These are phyloP conservation scores for Pollenia angustigena DNA, from an alignment of 2,888 invertebrate genomes.

Conservation along the genomic window DNA sequence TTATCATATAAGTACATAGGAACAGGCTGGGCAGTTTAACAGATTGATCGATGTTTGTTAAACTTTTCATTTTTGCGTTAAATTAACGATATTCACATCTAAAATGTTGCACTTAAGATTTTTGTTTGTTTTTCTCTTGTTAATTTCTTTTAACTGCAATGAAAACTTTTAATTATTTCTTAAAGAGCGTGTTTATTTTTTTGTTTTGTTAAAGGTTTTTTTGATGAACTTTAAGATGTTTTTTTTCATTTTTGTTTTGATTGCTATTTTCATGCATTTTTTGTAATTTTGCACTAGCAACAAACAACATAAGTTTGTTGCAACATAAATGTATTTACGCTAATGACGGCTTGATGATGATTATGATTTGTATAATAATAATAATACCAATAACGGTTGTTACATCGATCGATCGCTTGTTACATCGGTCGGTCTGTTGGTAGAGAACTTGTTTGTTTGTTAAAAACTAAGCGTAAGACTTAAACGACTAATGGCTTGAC, in stretches of 20 bases:
- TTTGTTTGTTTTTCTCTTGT: neutral
- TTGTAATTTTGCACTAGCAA: too few species aligned
- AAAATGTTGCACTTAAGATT: conserved; percentile 24
- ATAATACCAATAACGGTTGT: conserved; percentile 64
- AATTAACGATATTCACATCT: conserved; percentile 39
- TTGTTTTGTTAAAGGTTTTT: conserved; percentile 3
- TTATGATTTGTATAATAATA: conserved; percentile 31
- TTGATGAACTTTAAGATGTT: neutral
- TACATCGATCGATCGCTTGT: conserved; percentile 29
- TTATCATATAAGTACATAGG: conserved; percentile 41
- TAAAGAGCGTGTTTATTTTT: neutral
- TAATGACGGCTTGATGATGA: conserved; percentile 21
- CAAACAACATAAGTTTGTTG: neutral
- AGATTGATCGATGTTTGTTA: conserved; percentile 18
- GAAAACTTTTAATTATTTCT: too few species aligned
- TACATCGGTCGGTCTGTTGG: neutral
- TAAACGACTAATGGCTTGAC: conserved; percentile 68
- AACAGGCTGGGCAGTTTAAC: conserved; percentile 12
- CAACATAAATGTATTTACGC: conserved; percentile 23
- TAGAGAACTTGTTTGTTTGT: conserved; percentile 61
- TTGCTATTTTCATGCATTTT: neutral
- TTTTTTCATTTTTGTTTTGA: neutral
- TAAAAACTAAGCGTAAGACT: conserved; percentile 69
- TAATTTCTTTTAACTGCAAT: neutral
- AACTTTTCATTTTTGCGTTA: conserved; percentile 5